Evolutionary conservation across 2,113 vertebrate genomes (phyloP).

Genomic region (Zapus hudsonius): DNA sequence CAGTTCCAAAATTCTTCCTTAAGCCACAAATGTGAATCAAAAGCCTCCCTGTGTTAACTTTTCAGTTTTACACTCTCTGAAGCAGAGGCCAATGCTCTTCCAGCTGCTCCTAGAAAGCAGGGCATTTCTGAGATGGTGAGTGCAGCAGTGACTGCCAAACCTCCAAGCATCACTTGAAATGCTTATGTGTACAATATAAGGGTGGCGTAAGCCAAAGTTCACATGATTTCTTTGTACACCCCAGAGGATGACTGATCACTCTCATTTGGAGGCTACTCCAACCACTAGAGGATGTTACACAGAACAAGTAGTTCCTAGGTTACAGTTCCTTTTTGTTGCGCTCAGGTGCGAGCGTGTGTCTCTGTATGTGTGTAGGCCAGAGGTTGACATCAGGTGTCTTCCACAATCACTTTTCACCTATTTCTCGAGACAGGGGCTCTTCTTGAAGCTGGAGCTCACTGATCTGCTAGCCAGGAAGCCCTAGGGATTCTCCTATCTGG

Average conservation of each 20-base stretch:
- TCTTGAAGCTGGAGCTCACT: no score
- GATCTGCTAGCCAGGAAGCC: no score
- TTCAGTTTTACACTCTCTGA: not conserved
- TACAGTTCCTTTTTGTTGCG: not conserved
- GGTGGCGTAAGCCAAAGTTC: not conserved
- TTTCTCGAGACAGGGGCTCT: no score
- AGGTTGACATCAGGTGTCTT: no score
- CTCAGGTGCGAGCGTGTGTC: no score
- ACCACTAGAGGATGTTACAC: not conserved
- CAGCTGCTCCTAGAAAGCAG: not conserved
- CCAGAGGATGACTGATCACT: not conserved
- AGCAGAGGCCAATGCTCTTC: not conserved
- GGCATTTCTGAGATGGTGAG: not conserved
- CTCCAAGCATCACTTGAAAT: not conserved
- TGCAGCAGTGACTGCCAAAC: not conserved
- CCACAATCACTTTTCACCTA: no score
- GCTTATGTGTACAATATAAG: not conserved
- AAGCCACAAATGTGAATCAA: constrained; percentile 55
- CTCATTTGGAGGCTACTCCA: not conserved
- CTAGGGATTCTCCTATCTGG: no score
- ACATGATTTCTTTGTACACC: not conserved
- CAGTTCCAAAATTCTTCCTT: constrained; percentile 62
- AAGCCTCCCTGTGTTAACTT: constrained; percentile 4
- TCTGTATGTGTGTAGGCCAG: no score
- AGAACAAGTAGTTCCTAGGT: not conserved